Conservation (phyloP, 1,140 invertebrate genomes). For the Colletes gigas region DNA sequence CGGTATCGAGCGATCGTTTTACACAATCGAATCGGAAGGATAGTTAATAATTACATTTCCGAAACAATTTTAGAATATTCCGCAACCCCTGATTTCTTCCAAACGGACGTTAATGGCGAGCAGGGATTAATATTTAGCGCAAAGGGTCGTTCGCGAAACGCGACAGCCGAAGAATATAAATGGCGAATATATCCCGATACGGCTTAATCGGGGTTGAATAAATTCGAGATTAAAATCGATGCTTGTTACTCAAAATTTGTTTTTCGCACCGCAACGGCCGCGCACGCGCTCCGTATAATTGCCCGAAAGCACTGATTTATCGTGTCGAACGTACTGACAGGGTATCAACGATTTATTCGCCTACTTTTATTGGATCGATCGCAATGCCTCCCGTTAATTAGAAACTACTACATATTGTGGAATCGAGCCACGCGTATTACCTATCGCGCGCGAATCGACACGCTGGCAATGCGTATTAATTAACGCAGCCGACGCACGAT, state of each 20-base stretch:
- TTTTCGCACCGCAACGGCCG: constrained; percentile 32
- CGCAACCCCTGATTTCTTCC: neutral
- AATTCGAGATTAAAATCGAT: constrained; percentile 57
- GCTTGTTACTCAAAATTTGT: constrained; percentile 59
- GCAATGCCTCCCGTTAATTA: constrained; percentile 61
- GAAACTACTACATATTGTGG: constrained; percentile 64
- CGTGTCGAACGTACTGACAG: constrained; percentile 50
- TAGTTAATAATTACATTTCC: too few species aligned
- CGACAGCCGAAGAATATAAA: constrained; percentile 19
- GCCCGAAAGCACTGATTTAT: constrained; percentile 57
- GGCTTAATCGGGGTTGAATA: constrained; percentile 48
- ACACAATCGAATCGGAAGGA: too few species aligned
- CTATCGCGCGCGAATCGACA: constrained; percentile 59
- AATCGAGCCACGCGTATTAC: constrained; percentile 59
- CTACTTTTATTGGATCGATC: constrained; percentile 66
- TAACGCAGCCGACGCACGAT: constrained; percentile 62
- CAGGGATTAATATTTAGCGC: constrained; percentile 23
- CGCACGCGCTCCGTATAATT: constrained; percentile 40
- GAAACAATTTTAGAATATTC: too few species aligned
- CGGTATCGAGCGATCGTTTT: too few species aligned
- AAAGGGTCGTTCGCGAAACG: neutral
- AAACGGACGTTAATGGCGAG: constrained; percentile 17
- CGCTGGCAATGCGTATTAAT: constrained; percentile 64
- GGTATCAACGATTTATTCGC: constrained; percentile 60
- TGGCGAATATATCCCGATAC: constrained; percentile 23